Conservation (phyloP, 2,888 invertebrate species). For the Cylloceria caligata region DNA sequence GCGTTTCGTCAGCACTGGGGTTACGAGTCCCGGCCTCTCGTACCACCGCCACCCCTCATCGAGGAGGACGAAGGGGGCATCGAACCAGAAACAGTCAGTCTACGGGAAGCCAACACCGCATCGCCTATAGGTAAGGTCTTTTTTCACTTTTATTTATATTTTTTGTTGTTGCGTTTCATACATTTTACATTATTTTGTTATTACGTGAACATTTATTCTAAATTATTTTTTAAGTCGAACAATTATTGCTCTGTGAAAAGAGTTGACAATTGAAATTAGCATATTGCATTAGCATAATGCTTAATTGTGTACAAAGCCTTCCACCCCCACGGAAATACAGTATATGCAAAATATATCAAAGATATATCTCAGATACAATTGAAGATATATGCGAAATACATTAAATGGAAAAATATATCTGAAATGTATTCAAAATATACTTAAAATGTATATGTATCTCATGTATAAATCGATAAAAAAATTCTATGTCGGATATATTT, state of each 20-base stretch:
- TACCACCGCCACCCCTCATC: constrained; percentile 88
- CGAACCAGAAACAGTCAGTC: constrained; percentile 88
- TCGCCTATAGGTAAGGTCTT: constrained; percentile 86
- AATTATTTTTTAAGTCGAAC: constrained; percentile 12
- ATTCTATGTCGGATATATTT: too few relatives aligned
- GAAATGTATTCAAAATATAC: too few relatives aligned
- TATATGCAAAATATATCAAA: too few relatives aligned
- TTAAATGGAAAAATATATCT: too few relatives aligned
- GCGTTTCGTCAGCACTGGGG: constrained; percentile 88
- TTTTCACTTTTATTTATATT: constrained; percentile 27
- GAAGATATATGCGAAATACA: too few relatives aligned
- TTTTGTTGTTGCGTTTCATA: constrained; percentile 17
- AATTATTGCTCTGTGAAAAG: background rate
- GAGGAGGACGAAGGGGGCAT: constrained; percentile 89
- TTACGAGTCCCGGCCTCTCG: constrained; percentile 87
- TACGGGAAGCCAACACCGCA: constrained; percentile 87
- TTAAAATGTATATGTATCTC: too few relatives aligned
- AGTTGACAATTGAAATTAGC: background rate
- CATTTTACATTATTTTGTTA: too few relatives aligned
- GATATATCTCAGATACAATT: too few relatives aligned
- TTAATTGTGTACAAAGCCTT: background rate
- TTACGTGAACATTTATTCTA: background rate
- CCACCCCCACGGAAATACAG: too few relatives aligned
- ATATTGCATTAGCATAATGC: background rate
- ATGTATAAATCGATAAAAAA: too few relatives aligned